Evolutionary conservation across 2,888 invertebrate genomes (phyloP).

Genomic region (Clostera curtula): DNA sequence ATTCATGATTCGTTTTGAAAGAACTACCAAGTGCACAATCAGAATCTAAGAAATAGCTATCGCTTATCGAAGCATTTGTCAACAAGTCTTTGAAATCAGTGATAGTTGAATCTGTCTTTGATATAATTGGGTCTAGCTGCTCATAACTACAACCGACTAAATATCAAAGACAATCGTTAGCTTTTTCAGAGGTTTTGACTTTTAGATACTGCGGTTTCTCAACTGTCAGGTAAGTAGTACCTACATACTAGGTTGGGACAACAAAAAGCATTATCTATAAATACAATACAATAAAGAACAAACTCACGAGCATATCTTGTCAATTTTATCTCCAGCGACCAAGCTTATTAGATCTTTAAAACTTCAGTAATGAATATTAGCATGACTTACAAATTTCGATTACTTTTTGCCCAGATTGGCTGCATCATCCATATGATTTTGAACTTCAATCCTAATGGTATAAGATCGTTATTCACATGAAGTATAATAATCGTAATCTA

Average conservation of each 20-base stretch:
- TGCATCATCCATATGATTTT: not conserved
- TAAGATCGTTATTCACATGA: conserved; percentile 5
- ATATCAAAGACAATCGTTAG: too few relatives aligned
- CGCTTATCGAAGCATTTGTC: too few relatives aligned
- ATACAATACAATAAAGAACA: conserved; percentile 5
- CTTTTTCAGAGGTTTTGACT: too few relatives aligned
- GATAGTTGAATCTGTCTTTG: too few relatives aligned
- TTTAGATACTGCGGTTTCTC: too few relatives aligned
- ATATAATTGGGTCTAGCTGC: too few relatives aligned
- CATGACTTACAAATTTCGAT: conserved; percentile 25
- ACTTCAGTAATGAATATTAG: conserved; percentile 21
- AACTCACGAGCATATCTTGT: conserved; percentile 10
- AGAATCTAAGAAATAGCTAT: too few relatives aligned
- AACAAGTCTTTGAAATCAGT: too few relatives aligned
- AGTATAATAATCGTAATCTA: conserved; percentile 18
- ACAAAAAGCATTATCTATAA: conserved; percentile 1
- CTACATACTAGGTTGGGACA: not conserved
- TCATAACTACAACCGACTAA: too few relatives aligned
- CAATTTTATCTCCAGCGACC: conserved; percentile 10
- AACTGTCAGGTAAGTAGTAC: conserved; percentile 1
- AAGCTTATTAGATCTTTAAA: conserved; percentile 20
- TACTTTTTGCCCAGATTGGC: conserved; percentile 11
- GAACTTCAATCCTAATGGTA: accelerated
- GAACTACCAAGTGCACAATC: too few relatives aligned
- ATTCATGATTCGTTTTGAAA: too few relatives aligned